A percentile compares a stretch with the other conserved stretches of the same genome.
These are phyloP conservation scores for Hypotaenidia philippensis DNA, from an alignment of 2,797 vertebrate species.

Conservation along the genomic window DNA sequence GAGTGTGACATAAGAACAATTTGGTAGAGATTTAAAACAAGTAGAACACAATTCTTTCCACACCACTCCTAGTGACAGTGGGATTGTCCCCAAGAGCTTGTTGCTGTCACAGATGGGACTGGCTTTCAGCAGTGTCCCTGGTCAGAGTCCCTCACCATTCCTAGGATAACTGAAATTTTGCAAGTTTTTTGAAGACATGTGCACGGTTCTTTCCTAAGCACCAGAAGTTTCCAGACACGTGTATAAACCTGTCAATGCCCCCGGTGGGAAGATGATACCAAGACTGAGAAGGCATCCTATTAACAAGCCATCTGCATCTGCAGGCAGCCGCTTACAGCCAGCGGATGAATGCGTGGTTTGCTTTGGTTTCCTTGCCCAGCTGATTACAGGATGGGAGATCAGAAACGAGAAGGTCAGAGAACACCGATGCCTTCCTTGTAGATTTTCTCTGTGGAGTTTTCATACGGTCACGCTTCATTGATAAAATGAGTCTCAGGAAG, in stretches of 20 bases:
- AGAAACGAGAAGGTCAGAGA: background rate
- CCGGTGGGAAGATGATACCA: background rate
- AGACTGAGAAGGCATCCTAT: background rate
- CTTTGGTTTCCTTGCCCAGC: background rate
- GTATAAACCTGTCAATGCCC: background rate
- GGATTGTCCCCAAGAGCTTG: background rate
- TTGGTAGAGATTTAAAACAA: background rate
- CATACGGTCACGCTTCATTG: conserved; percentile 45
- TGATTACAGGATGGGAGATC: background rate
- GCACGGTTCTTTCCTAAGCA: background rate
- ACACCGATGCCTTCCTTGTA: background rate
- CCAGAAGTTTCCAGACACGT: background rate
- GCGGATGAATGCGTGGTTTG: background rate
- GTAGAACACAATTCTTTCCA: background rate
- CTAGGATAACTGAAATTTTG: background rate
- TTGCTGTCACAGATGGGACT: background rate
- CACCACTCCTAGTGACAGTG: background rate
- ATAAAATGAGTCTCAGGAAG: conserved; percentile 65
- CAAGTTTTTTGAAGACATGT: background rate
- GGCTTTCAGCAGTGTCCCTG: background rate
- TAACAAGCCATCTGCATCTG: background rate
- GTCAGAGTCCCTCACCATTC: background rate
- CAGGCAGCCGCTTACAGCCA: background rate
- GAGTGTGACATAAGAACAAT: background rate
- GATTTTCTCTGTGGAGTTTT: conserved; percentile 44